These are phyloP conservation scores for Xiphorhynchus erythropygius DNA, from an alignment of 2,797 vertebrate genomes.

Conservation along the genomic window DNA sequence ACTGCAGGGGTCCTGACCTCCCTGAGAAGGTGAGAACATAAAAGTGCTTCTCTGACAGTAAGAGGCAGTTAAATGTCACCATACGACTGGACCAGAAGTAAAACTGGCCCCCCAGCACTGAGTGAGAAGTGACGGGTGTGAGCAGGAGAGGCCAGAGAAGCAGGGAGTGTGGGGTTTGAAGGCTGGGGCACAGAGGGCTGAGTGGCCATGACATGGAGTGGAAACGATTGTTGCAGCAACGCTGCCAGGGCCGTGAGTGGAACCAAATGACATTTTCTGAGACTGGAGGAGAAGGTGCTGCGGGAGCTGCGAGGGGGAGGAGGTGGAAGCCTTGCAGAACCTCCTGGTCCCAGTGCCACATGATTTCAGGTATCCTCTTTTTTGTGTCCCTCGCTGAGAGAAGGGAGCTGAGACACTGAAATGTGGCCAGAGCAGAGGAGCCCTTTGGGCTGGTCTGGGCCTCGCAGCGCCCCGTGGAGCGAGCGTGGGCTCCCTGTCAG, in stretches of 20 bases:
- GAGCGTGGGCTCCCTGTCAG: neutral
- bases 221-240: neutral
- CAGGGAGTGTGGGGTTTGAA: neutral
- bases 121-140: neutral
- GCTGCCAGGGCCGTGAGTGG: too few species aligned
- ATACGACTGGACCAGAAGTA: neutral
- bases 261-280: neutral
- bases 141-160: neutral
- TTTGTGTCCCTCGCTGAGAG: neutral
- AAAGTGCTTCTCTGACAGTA: neutral
- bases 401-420: neutral
- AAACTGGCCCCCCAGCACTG: neutral
- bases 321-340: neutral
- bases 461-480: neutral
- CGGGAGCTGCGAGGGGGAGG: neutral
- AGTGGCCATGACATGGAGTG: rapidly evolving
- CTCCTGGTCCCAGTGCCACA: neutral
- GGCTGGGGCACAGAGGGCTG: neutral
- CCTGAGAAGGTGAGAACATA: neutral
- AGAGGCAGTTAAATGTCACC: neutral
- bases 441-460: neutral
- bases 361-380: too few species aligned
- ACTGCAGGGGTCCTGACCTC: neutral
- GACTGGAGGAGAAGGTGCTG: neutral
- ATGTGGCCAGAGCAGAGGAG: neutral